Evolutionary conservation across 2,113 vertebrate species (phyloP), one percentile per base, ranked within the genome.

Genomic region (Columba livia): DNA sequence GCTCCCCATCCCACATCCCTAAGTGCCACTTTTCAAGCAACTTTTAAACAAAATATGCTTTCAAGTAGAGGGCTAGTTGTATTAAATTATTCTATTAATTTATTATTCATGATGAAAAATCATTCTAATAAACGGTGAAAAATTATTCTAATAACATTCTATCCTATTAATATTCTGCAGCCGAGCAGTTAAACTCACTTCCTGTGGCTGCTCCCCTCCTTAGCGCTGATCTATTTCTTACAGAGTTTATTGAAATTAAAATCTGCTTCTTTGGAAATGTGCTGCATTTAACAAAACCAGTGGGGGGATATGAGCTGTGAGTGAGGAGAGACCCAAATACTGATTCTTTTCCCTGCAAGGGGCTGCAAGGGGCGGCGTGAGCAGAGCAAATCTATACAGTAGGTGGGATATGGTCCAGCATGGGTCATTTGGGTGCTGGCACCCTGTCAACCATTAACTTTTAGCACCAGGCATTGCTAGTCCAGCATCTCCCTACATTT

Each of bases 71-170:
- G 91, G 81, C 75, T 96, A n/a, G 32, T 5, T 44, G 80, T 54
- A 57, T 77, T 94, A 85, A 95, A 96, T 96, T 94, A 96, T 89
- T 92, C 96, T 90, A 95, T 96, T 97, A 91, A 96, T 97, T 97
- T 96, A 97, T 97, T 97, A 96, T 97, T 97, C 98, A 97, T 97
- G 95, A 94, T 96, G 97, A 97, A 97, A 96, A 97, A 96, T 94
- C 90, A 95, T 95, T 97, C 97, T 97, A 97, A 97, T 97, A 97
- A 94, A 97, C 79, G 91, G 85, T 97, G 97, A 97, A 97, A 97
- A 97, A 97, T 95, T 94, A 95, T 96, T 97, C 97, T 97, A 97
- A 97, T 97, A 97, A 94, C 91, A 91, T 95, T 93, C 92, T 29
- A 65, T 51, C 90, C 96, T 96, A 95, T 97, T 97, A 97, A 94